A percentile compares a stretch with the other conserved stretches of the same genome.
phyloP scores from a whole-genome alignment of 2,888 invertebrate genomes.

The Creontiades dilutus region DNA sequence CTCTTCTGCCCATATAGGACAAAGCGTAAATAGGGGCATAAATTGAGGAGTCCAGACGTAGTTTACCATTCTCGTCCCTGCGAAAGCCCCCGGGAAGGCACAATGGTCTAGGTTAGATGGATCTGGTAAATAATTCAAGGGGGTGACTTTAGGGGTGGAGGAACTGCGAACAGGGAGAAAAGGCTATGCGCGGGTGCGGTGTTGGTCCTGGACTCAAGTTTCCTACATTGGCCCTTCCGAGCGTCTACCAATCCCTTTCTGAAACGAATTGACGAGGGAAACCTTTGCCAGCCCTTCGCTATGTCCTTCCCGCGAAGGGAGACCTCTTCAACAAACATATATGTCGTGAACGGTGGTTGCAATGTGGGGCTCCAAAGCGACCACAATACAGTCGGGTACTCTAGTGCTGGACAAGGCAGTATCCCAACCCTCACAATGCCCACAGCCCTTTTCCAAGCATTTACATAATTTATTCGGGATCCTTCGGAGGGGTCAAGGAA shows the following conservation, averaged over 20 bases:
- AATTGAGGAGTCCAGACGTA: slow-evolving; percentile 64
- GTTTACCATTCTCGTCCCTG: slow-evolving; percentile 69
- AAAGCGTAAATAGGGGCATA: slow-evolving; percentile 71
- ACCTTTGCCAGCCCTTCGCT: slow-evolving; percentile 36
- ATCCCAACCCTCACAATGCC: slow-evolving; percentile 67
- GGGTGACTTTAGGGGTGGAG: slow-evolving; percentile 46
- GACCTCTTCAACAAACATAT: slow-evolving; percentile 60
- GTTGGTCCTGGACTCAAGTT: slow-evolving; percentile 57
- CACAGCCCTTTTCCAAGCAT: slow-evolving; percentile 65
- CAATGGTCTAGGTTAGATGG: slow-evolving; percentile 64
- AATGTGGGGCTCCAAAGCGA: slow-evolving; percentile 53
- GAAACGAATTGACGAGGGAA: slow-evolving; percentile 64
- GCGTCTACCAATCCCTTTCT: slow-evolving; percentile 55
- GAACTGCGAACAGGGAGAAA: slow-evolving; percentile 32
- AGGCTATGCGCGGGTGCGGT: slow-evolving; percentile 35
- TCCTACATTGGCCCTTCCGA: slow-evolving; percentile 47
- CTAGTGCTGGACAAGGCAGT: slow-evolving; percentile 56
- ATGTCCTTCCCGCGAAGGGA: slow-evolving; percentile 30
- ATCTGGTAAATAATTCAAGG: slow-evolving; percentile 72
- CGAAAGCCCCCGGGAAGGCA: slow-evolving; percentile 53
- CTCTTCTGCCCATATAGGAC: slow-evolving; percentile 61
- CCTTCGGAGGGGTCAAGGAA: slow-evolving; percentile 68
- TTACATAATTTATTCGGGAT: slow-evolving; percentile 70
- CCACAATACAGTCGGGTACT: slow-evolving; percentile 61
- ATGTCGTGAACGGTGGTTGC: slow-evolving; percentile 59